A percentile compares a stretch with the other conserved stretches of the same genome.
These are phyloP conservation scores for Linhomoeus sp. DNA, from an alignment of 2,888 invertebrate genomes.

Conservation along the genomic window DNA sequence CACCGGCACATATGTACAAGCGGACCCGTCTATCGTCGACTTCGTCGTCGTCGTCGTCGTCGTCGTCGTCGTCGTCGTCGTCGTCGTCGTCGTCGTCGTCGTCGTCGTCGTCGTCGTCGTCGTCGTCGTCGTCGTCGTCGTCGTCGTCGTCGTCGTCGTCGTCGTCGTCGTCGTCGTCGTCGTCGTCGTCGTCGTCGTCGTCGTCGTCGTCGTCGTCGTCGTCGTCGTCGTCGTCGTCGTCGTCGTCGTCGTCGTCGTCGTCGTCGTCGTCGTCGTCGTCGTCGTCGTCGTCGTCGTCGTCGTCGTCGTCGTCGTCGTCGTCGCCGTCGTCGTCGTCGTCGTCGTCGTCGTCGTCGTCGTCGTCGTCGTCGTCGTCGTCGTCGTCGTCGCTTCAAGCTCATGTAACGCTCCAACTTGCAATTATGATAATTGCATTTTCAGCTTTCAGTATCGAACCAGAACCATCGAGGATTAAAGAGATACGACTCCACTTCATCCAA, in stretches of 20 bases:
- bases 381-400: not conserved
- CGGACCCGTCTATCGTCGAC: too few relatives aligned
- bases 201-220: not conserved
- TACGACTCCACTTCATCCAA: too few relatives aligned
- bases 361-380: not conserved
- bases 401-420: not conserved
- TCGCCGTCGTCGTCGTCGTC: not conserved
- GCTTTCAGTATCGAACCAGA: too few relatives aligned
- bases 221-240: not conserved
- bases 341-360: not conserved
- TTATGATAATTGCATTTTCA: too few relatives aligned
- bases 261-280: not conserved
- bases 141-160: not conserved
- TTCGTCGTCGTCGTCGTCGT: too few relatives aligned
- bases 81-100: too few relatives aligned
- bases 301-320: not conserved
- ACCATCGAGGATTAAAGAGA: too few relatives aligned
- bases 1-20: too few relatives aligned
- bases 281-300: not conserved
- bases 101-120: too few relatives aligned
- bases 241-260: not conserved
- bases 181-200: not conserved
- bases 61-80: too few relatives aligned
- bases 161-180: not conserved
- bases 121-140: not conserved